Conservation (phyloP, 2,113 vertebrate species). For the Muntiacus muntjak region DNA sequence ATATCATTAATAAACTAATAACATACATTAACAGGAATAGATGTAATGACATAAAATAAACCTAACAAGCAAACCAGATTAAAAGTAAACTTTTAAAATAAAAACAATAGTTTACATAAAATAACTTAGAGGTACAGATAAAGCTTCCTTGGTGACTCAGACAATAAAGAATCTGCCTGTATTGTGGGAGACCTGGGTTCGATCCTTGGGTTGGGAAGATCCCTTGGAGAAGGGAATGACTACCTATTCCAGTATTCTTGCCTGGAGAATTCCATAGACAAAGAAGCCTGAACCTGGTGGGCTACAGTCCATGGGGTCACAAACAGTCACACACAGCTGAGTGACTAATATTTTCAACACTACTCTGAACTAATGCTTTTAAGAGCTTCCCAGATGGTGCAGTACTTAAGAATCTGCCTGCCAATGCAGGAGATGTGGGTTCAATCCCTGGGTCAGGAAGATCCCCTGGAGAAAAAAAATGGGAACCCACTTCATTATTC, state of each 20-base stretch:
- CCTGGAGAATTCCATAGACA: not conserved
- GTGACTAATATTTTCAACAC: not conserved
- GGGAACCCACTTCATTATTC: not conserved
- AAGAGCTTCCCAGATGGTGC: not conserved
- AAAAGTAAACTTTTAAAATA: slow-evolving; percentile 18
- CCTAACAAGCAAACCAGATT: not conserved
- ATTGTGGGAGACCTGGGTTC: not conserved
- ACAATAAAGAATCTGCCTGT: not conserved
- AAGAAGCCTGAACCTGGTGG: not conserved
- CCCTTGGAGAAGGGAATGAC: not conserved
- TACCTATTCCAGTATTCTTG: not conserved
- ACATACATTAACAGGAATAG: slow-evolving; percentile 3
- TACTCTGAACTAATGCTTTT: not conserved
- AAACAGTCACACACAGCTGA: not conserved
- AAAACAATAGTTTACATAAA: not conserved
- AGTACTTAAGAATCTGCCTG: not conserved
- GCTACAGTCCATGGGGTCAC: not conserved
- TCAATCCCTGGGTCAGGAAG: not conserved
- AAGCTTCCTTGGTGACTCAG: not conserved
- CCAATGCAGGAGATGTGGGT: not conserved
- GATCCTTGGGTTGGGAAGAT: not conserved
- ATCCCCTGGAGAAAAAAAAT: not conserved
- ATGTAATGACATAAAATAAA: not conserved
- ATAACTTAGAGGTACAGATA: not conserved
- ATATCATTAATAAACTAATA: not conserved